phyloP scores from a whole-genome alignment of 2,113 vertebrate genomes.

The Hypomesus transpacificus region DNA sequence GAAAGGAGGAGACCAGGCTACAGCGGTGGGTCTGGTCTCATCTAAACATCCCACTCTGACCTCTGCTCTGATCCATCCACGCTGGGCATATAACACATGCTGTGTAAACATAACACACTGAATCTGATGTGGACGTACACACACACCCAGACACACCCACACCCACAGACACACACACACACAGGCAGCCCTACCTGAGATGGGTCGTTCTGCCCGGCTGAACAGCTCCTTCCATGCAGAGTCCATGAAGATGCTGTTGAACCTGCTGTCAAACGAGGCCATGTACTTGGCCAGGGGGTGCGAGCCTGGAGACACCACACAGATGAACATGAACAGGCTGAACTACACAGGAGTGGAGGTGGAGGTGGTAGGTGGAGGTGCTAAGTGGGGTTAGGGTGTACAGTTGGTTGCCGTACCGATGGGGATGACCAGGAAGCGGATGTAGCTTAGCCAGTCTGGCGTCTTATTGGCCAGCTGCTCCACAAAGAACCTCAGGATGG shows the following conservation, averaged over 20 bases:
- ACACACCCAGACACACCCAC: background rate
- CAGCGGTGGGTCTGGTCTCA: no score
- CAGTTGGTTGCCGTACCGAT: constrained; percentile 53
- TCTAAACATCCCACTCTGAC: no score
- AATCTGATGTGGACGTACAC: background rate
- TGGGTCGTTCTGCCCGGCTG: constrained; percentile 70
- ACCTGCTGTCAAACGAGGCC: constrained; percentile 73
- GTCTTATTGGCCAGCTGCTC: constrained; percentile 77
- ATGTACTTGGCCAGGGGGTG: constrained; percentile 76
- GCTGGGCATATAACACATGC: background rate
- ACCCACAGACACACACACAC: no score
- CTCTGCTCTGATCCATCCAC: no score
- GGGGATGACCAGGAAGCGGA: constrained; percentile 74
- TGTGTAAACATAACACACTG: background rate
- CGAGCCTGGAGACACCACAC: constrained; percentile 56
- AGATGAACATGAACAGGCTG: background rate
- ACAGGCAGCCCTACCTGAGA: constrained; percentile 55
- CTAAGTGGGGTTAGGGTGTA: no score
- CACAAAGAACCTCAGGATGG: constrained; percentile 75
- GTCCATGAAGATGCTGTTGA: constrained; percentile 76
- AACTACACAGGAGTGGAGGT: no score
- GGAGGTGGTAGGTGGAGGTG: no score
- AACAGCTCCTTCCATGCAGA: constrained; percentile 76
- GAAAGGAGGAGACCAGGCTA: no score
- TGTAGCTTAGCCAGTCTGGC: constrained; percentile 75